Percentiles rank a stretch among this genome's conserved stretches.
These are phyloP conservation scores for Eupsittula cactorum DNA, from an alignment of 2,113 vertebrate species.

Conservation along the genomic window DNA sequence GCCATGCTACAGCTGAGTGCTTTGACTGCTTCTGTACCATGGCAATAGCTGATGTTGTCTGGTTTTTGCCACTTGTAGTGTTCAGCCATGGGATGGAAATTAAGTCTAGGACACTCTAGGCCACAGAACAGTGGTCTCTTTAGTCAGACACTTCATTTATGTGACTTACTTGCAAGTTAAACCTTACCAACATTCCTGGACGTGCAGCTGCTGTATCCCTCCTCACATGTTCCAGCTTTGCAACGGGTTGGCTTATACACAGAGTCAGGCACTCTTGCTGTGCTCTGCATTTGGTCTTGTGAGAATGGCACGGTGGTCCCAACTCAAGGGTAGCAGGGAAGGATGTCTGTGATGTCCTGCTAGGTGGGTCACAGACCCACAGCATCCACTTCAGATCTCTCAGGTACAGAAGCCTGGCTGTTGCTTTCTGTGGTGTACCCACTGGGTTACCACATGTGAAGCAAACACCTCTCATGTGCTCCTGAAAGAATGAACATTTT, in stretches of 20 bases:
- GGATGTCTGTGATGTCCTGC: background rate
- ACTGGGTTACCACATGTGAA: background rate
- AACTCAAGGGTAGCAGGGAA: background rate
- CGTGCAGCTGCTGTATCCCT: background rate
- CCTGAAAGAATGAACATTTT: background rate
- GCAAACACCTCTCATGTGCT: background rate
- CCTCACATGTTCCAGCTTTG: background rate
- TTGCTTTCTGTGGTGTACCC: background rate
- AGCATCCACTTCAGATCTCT: background rate
- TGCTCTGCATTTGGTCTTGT: background rate
- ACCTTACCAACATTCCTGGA: background rate
- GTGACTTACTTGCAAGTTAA: background rate
- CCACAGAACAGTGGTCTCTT: background rate
- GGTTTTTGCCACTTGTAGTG: background rate
- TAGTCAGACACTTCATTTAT: background rate
- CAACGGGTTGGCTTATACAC: background rate
- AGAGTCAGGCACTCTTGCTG: background rate
- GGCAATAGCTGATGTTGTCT: background rate
- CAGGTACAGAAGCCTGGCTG: background rate
- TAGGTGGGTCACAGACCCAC: too few relatives aligned
- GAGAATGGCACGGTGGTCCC: background rate
- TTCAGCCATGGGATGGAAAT: background rate
- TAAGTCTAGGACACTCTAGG: background rate
- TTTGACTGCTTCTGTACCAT: background rate
- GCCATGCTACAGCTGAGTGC: background rate